Base-by-base conservation (phyloP, 2,113 vertebrate species). In the Lasiurus cinereus region DNA sequence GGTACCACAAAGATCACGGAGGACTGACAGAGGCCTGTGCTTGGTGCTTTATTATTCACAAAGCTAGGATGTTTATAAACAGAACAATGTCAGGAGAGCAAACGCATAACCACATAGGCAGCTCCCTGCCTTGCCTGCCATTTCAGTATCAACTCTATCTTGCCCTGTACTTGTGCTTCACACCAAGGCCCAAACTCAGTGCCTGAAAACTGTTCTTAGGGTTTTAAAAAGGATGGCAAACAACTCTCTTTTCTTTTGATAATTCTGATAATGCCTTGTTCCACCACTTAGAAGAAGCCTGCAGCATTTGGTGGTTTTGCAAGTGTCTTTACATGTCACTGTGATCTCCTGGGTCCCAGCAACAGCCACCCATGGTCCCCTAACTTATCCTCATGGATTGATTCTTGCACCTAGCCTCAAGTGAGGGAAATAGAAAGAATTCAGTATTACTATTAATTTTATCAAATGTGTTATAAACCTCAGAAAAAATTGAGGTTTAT, bases 61-160 rank as follows among this genome's bases (percentile, higher is more conserved):
- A 94, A 95, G 91, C 94, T 98, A 97, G 97, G 98, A 96, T 98
- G 98, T 98, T 98, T 98, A 98, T 98, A 98, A 97, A 97, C 96
- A 98, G 98, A 95, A 90, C 89, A 80, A 95, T 97, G 92, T 97
- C 97, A 98, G 14, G 77, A 98, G 96, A 98, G 97, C 94, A 97
- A 98, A 98, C 85, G 93, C 91, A 96, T 97, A 98, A 95, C 97
- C 98, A 98, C 97, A 98, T 98, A 97, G 97, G 97, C 22, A 3
- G 93, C 97, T 98, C 97, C 83, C 96, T 97, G 96, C 96, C 0
- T 66, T 97, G 93, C 87, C 39, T 98, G 97, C 97, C 96, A 97
- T 98, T 98, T 97, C 97, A 98, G 95, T 98, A 97, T 98, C 94
- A 83, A 86, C 96, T 98, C 94, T 95, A 94, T 97, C 97, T 98